phyloP scores from a whole-genome alignment of 2,888 invertebrate species.

The Drosophila nr. perissopoda region DNA sequence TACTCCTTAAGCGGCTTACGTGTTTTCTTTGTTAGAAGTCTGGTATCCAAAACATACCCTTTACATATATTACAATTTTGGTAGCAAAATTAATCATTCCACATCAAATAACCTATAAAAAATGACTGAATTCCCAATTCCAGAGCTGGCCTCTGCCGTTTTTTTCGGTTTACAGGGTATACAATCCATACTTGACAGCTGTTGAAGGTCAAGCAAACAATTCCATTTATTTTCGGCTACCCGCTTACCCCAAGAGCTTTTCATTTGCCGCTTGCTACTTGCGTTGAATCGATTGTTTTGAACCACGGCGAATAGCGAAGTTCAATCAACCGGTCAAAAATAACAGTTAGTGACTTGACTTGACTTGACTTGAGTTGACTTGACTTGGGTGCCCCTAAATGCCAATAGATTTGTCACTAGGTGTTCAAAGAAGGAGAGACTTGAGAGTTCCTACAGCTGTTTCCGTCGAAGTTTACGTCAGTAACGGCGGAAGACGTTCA shows the following conservation, averaged over 20 bases:
- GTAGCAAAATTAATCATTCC: neutral
- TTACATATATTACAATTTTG: neutral
- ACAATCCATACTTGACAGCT: slow-evolving; percentile 34
- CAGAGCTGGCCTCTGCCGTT: neutral
- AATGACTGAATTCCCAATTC: neutral
- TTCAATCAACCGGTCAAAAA: slow-evolving; percentile 69
- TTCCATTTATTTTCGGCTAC: slow-evolving; percentile 63
- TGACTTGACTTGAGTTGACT: slow-evolving; percentile 35
- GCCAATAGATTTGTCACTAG: slow-evolving; percentile 62
- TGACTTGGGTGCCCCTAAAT: slow-evolving; percentile 27
- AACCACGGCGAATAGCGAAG: slow-evolving; percentile 42
- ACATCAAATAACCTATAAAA: neutral
- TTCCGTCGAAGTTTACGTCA: slow-evolving; percentile 52
- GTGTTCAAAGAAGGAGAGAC: slow-evolving; percentile 13
- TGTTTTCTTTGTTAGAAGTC: neutral
- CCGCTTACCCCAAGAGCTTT: slow-evolving; percentile 30
- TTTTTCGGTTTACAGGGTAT: slow-evolving; percentile 28
- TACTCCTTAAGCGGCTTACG: slow-evolving; percentile 28
- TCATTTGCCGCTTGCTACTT: slow-evolving; percentile 19
- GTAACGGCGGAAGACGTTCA: slow-evolving; percentile 32
- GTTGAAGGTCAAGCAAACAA: slow-evolving; percentile 71
- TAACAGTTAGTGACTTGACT: slow-evolving; percentile 33
- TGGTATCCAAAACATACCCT: neutral
- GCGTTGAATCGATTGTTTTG: slow-evolving; percentile 63
- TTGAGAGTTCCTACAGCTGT: slow-evolving; percentile 64